A percentile compares a stretch with the other conserved stretches of the same genome.
These are phyloP conservation scores for Gymnodraco acuticeps DNA, from an alignment of 2,797 vertebrate genomes.

Conservation along the genomic window DNA sequence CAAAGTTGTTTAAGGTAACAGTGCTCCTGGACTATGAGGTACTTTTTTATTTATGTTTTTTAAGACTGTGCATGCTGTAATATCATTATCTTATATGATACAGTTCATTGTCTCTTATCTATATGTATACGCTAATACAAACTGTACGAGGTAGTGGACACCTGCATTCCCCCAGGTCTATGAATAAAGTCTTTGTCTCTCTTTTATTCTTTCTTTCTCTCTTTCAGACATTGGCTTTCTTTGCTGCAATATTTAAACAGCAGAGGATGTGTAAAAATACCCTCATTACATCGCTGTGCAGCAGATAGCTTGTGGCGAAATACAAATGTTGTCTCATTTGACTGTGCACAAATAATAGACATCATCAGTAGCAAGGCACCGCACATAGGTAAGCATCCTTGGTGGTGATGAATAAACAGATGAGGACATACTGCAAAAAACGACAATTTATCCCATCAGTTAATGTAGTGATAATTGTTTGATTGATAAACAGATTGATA, in stretches of 20 bases:
- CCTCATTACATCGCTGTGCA: slow-evolving; percentile 30
- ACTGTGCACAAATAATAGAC: slow-evolving; percentile 51
- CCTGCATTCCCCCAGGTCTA: too few relatives aligned
- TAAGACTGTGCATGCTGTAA: too few relatives aligned
- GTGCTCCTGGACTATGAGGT: background rate
- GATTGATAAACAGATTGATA: background rate
- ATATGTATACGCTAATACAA: too few relatives aligned
- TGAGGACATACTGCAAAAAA: background rate
- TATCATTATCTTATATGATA: too few relatives aligned
- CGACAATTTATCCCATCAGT: background rate
- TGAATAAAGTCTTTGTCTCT: too few relatives aligned
- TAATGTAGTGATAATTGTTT: background rate
- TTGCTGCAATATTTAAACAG: slow-evolving; percentile 46
- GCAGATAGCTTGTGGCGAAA: slow-evolving; percentile 56
- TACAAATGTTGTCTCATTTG: slow-evolving; percentile 57
- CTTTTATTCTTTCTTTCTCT: slow-evolving; percentile 6
- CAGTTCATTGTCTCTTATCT: too few relatives aligned
- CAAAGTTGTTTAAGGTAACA: slow-evolving; percentile 22
- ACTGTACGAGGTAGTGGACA: too few relatives aligned
- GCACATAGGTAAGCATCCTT: slow-evolving; percentile 25
- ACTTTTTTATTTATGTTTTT: too few relatives aligned
- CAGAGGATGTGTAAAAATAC: slow-evolving; percentile 42
- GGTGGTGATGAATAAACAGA: background rate
- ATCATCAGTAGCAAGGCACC: slow-evolving; percentile 41
- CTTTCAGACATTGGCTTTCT: slow-evolving; percentile 5